These are phyloP conservation scores for zebrafish (Danio rerio) DNA, from an alignment of 2,113 vertebrate genomes.

Conservation along the genomic window DNA sequence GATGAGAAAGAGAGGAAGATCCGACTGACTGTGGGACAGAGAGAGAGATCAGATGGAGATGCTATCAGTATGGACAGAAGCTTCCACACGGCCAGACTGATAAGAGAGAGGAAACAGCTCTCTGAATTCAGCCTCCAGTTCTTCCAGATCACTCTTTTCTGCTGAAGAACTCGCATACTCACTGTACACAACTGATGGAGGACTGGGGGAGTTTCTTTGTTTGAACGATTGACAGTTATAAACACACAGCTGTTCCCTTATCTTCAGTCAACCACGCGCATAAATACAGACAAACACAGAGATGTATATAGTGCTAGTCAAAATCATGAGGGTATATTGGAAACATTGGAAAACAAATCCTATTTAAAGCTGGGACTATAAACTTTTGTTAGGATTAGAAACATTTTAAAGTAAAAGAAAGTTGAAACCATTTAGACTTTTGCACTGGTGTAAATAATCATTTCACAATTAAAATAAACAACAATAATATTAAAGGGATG, in stretches of 20 bases:
- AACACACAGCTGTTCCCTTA: constrained; percentile 15
- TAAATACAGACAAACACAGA: background rate
- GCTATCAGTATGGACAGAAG: constrained; percentile 66
- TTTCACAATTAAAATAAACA: background rate
- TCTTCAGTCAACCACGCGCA: background rate
- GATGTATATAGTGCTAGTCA: background rate
- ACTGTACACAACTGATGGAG: constrained; percentile 10
- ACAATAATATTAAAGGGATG: no score
- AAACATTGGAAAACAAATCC: background rate
- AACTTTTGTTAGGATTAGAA: background rate
- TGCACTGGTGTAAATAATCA: background rate
- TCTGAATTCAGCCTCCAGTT: constrained; percentile 40
- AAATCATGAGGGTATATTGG: background rate
- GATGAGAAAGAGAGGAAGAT: constrained; percentile 71
- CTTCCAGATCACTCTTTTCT: constrained; percentile 5
- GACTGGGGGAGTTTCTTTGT: constrained; percentile 3
- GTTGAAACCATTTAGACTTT: background rate
- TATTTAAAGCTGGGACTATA: background rate
- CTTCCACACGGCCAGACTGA: constrained; percentile 59
- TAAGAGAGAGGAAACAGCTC: constrained; percentile 57
- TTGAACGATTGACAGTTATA: constrained; percentile 13
- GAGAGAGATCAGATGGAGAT: constrained; percentile 75
- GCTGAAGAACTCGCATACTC: constrained; percentile 18
- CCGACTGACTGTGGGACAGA: constrained; percentile 41
- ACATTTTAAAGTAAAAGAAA: background rate